Evolutionary conservation across 1,140 invertebrate species (phyloP).

Genomic region (Vanessa atalanta): DNA sequence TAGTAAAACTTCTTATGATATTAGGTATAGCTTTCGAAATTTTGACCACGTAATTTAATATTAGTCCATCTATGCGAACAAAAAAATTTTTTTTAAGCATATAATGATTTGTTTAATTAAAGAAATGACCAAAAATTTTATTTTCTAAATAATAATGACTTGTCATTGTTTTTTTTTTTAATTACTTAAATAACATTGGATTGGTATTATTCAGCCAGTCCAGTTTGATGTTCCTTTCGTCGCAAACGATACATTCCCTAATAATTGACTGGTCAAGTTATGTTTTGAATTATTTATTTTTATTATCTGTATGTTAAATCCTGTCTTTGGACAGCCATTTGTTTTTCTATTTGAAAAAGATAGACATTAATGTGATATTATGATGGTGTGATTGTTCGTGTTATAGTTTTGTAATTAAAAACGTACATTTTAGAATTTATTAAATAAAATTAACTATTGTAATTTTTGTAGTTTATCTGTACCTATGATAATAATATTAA

Average conservation of each 20-base stretch:
- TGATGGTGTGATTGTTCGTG: conserved; percentile 23
- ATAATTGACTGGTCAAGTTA: neutral
- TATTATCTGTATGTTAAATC: conserved; percentile 15
- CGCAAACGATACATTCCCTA: neutral
- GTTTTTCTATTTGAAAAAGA: conserved; percentile 19
- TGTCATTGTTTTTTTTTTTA: neutral
- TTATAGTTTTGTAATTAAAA: conserved; percentile 17
- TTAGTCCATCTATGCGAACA: neutral
- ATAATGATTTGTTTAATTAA: neutral
- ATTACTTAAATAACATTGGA: neutral
- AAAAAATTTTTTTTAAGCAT: neutral
- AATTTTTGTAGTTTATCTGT: neutral
- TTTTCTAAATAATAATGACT: neutral
- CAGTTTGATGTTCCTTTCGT: neutral
- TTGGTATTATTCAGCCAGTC: neutral
- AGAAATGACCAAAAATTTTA: neutral
- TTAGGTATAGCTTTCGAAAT: neutral
- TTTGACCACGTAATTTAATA: conserved; percentile 9
- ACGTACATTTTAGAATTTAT: conserved; percentile 17
- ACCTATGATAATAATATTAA: no score
- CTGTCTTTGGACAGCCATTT: conserved; percentile 19
- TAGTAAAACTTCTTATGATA: conserved; percentile 14
- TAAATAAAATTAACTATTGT: conserved; percentile 20
- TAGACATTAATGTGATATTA: conserved; percentile 25
- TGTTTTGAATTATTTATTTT: conserved; percentile 11